Evolutionary conservation across 2,888 invertebrate genomes (phyloP), one percentile per base, ranked within the genome.

Genomic region (Lithosia quadra): DNA sequence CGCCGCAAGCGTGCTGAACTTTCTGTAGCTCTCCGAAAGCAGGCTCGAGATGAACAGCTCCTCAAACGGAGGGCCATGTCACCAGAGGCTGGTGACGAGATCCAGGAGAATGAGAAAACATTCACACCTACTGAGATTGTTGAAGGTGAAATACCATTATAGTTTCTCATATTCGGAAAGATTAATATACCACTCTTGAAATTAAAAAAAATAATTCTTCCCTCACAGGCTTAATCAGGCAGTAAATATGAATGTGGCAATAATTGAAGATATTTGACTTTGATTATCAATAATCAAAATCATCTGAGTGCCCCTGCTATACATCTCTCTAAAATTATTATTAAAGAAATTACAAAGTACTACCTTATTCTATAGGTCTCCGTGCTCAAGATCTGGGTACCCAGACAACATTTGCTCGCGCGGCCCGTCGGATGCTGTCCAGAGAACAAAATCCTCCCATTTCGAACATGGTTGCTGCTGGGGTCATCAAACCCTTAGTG

Each of bases 361-460:
- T 0, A n/a, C 7, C 4, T 21, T 53, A 1, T 61, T 70, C 89
- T 74, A 34, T 85, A 90, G 97, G 97, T 22, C 97, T 99, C 90
- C 96, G 96, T 75, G 96, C 96, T 18, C 81, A 88, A 0, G 97
- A 98, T 86, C 92, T 96, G 34, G 87, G 93, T 0, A 85, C 93
- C 7, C 97, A 97, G 86, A 96, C 97, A 9, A 86, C 94, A 53
- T 97, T 98, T 0, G 98, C 98, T 0, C 97, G 98, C 75, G 96
- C 97, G 0, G 98, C 98, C 10, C 96, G 99, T 9, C 98, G 98
- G 83, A 97, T 98, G 89, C 95, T 99, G 0, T 99, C 99, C 67
- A 96, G 97, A 18, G 98, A 98, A 85, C 97, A 97, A 78, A 98
- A 98, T 91, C 99, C 99, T 0, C 99, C 99, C 0, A 99, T 99